Conservation (phyloP, 2,113 vertebrate species). For the Isurus oxyrinchus region DNA sequence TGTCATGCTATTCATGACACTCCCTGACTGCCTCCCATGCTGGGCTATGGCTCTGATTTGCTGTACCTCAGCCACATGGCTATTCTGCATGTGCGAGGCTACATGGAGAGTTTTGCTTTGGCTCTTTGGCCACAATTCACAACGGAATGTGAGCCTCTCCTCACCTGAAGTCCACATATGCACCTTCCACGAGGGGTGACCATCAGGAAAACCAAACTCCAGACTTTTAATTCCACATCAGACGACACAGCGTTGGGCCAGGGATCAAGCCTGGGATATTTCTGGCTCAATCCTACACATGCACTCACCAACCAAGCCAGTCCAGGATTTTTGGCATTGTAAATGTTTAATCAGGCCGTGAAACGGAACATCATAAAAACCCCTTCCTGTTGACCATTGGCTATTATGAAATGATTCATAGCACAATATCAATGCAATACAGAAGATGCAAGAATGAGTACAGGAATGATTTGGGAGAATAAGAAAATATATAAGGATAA, state of each 20-base stretch:
- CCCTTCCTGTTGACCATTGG: neutral
- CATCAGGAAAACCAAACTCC: neutral
- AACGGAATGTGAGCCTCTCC: neutral
- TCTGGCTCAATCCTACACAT: neutral
- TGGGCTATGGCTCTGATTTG: neutral
- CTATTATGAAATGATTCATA: neutral
- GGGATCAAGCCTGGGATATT: neutral
- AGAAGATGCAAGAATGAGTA: neutral
- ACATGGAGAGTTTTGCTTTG: neutral
- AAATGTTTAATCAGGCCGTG: neutral
- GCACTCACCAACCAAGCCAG: neutral
- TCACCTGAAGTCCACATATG: neutral
- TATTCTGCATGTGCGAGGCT: neutral
- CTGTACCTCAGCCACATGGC: neutral
- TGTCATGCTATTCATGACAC: neutral
- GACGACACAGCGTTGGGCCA: neutral
- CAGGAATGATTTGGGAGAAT: neutral
- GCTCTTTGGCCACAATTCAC: neutral
- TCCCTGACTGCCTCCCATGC: neutral
- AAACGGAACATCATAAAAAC: too few relatives aligned
- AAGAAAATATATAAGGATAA: too few relatives aligned
- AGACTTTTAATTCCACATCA: neutral
- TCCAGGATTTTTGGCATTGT: neutral
- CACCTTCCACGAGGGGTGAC: neutral
- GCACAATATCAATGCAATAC: neutral